A percentile compares a stretch with the other conserved stretches of the same genome.
These are phyloP conservation scores for Tragelaphus imberbis DNA, from an alignment of 2,113 vertebrate genomes.

Conservation along the genomic window DNA sequence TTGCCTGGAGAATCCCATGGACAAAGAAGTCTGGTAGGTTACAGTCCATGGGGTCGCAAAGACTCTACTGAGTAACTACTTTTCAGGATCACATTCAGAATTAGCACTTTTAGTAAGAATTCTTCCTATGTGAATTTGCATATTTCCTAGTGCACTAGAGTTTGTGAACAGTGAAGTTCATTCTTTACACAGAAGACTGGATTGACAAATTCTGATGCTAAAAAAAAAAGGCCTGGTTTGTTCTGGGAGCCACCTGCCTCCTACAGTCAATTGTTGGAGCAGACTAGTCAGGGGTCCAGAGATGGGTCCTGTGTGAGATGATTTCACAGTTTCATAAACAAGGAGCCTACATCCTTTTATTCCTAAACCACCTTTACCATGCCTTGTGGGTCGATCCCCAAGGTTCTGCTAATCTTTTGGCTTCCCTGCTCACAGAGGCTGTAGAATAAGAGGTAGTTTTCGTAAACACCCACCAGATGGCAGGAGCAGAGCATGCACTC, in stretches of 20 bases:
- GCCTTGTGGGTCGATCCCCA: neutral
- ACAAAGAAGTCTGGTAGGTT: neutral
- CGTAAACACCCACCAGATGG: neutral
- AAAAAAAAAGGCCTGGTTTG: neutral
- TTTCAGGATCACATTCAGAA: neutral
- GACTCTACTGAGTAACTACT: neutral
- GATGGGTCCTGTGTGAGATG: neutral
- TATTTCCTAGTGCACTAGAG: neutral
- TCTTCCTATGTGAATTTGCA: neutral
- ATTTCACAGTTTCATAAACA: neutral
- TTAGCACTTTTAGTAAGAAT: neutral
- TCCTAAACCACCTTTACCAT: neutral
- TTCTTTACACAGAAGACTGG: neutral
- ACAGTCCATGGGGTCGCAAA: neutral
- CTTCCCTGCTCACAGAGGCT: neutral
- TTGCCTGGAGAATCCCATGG: neutral
- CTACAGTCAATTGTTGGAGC: neutral
- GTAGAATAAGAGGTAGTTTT: neutral
- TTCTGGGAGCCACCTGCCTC: neutral
- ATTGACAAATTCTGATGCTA: neutral
- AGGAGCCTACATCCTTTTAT: neutral
- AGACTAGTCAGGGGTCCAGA: neutral
- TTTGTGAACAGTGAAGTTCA: neutral
- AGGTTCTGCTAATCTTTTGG: neutral
- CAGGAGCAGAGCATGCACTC: neutral